Evolutionary conservation across 2,888 invertebrate genomes (phyloP).

Genomic region (Conistra vaccinii): DNA sequence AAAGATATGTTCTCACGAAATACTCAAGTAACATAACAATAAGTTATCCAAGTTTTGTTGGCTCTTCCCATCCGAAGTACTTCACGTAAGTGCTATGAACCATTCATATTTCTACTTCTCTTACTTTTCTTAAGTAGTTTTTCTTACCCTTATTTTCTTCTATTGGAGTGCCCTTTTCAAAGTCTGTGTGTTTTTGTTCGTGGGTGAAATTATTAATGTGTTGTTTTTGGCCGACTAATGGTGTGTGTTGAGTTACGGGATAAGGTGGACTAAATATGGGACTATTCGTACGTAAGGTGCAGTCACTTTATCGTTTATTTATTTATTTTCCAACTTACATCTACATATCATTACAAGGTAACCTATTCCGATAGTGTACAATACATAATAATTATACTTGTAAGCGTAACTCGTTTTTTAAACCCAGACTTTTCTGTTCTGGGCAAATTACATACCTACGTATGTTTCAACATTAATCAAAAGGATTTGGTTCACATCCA

Average conservation of each 20-base stretch:
- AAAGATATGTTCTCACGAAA: constrained; percentile 32
- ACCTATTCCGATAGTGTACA: no score
- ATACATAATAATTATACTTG: no score
- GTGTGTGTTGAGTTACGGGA: constrained; percentile 18
- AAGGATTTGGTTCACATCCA: not conserved
- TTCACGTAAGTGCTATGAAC: constrained; percentile 52
- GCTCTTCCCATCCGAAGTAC: constrained; percentile 31
- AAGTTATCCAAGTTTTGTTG: constrained; percentile 51
- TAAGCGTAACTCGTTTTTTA: not conserved
- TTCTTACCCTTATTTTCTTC: constrained; percentile 47
- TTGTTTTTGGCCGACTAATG: constrained; percentile 33
- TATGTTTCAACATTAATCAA: not conserved
- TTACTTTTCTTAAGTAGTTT: constrained; percentile 57
- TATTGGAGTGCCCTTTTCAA: constrained; percentile 39
- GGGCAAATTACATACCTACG: not conserved
- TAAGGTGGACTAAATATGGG: not conserved
- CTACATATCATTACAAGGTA: no score
- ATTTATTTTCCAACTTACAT: no score
- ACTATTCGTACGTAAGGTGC: not conserved
- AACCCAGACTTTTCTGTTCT: not conserved
- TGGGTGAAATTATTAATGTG: constrained; percentile 51
- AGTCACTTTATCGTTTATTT: not conserved
- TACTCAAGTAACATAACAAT: constrained; percentile 52
- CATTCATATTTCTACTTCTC: constrained; percentile 59
- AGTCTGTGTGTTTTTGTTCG: constrained; percentile 24